phyloP scores from a whole-genome alignment of 2,113 vertebrate genomes.

The Daphoenositta chrysoptera region DNA sequence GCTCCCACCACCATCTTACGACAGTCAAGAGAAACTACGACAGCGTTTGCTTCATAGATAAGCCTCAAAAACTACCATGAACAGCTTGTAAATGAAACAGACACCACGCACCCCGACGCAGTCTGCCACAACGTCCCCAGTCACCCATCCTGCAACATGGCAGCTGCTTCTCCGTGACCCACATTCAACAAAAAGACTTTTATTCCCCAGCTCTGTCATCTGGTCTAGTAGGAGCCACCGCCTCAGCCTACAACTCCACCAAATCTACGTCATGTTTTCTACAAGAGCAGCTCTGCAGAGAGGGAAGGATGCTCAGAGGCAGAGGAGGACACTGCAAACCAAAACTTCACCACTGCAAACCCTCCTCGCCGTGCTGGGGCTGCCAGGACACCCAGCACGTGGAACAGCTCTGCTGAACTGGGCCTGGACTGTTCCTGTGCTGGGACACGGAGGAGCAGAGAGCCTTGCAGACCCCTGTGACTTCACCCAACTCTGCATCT shows the following conservation, averaged over 20 bases:
- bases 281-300: neutral
- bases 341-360: neutral
- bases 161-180: neutral
- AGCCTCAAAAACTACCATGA: neutral
- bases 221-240: neutral
- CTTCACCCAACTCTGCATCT: neutral
- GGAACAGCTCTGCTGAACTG: neutral
- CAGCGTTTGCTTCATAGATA: neutral
- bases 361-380: neutral
- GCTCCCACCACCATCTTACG: neutral
- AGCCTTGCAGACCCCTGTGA: neutral
- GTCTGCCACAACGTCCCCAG: neutral
- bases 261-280: rapidly evolving
- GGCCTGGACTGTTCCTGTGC: neutral
- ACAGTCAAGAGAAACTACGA: neutral
- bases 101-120: neutral
- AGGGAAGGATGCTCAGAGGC: neutral
- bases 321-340: neutral
- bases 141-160: neutral
- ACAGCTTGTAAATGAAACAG: neutral
- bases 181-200: neutral
- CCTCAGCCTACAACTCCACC: neutral
- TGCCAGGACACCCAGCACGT: neutral
- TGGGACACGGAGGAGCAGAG: rapidly evolving
- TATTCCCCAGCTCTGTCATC: neutral